phyloP scores from a whole-genome alignment of 2,113 vertebrate species.

The Brachirus orientalis region DNA sequence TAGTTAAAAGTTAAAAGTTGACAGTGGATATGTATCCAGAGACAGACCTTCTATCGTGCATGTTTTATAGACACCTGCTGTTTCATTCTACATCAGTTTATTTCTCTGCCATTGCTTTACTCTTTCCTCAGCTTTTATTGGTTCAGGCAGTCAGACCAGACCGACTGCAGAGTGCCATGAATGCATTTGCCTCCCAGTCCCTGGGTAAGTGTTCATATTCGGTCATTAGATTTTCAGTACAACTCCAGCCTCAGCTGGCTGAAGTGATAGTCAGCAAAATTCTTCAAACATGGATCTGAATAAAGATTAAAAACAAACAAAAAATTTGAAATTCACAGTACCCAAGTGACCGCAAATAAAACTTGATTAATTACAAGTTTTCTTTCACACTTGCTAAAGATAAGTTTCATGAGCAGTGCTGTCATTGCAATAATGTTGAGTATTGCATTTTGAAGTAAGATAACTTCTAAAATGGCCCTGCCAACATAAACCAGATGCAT shows the following conservation, averaged over 20 bases:
- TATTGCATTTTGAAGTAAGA: too few species aligned
- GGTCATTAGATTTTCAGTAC: background rate
- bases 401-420: too few species aligned
- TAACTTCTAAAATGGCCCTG: too few species aligned
- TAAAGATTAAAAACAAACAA: background rate
- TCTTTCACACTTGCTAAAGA: background rate
- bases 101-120: background rate
- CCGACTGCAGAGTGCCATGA: constrained; percentile 92
- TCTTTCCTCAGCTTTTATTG: constrained; percentile 83
- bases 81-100: background rate
- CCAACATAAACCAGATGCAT: too few species aligned
- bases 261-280: background rate
- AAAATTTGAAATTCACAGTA: too few species aligned
- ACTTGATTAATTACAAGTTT: constrained; percentile 9
- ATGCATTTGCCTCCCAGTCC: constrained; percentile 87
- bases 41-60: too few species aligned
- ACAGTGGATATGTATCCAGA: too few species aligned
- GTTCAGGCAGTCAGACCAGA: constrained; percentile 94
- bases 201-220: constrained; percentile 84
- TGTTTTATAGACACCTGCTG: background rate
- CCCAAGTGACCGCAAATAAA: too few species aligned
- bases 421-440: too few species aligned
- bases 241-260: background rate
- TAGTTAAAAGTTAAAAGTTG: too few species aligned
- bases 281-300: background rate